Evolutionary conservation across 2,113 vertebrate species (phyloP), one percentile per base, ranked within the genome.

Genomic region (Echinops telfairi): DNA sequence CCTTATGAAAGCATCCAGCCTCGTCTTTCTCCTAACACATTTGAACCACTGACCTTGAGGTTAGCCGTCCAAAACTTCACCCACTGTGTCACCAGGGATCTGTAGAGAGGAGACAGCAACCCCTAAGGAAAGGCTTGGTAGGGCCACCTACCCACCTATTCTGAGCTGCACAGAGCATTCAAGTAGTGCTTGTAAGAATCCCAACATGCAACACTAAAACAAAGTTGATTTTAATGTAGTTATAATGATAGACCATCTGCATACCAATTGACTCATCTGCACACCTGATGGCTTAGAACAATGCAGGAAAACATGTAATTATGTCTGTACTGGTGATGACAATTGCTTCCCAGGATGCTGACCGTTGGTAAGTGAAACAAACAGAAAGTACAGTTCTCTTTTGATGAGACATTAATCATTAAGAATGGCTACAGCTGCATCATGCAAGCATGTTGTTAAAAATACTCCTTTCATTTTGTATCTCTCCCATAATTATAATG

Each of bases 231-330:
- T 97, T 97, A 97, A 97, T 96, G 95, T 81, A 89, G 92, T 96
- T 95, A 95, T 98, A 97, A 98, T 98, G 98, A 98, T 89, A 96
- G 98, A 97, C 96, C 97, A 98, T 98, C 98, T 98, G 98, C 98
- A 98, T 98, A 97, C 94, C 98, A 98, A 98, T 97, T 79, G 94
- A 94, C 97, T 97, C 97, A 93, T 98, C 95, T 97, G 97, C 53
- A 47, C 81, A 90, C 71, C 86, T 84, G 81, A 78, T 95, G 36
- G 95, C 96, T 95, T 95, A 90, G 97, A 97, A 98, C 98, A 98
- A 98, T 97, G 96, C 96, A 75, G 96, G 85, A 96, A 97, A 96
- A 97, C 96, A 95, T 97, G 97, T 91, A 96, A 96, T 96, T 95
- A 98, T 96, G 97, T 97, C 98, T 97, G 97, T 68, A 93, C 40